Evolutionary conservation across 2,797 vertebrate genomes (phyloP).

Genomic region (Dendrocincla tyrannina): DNA sequence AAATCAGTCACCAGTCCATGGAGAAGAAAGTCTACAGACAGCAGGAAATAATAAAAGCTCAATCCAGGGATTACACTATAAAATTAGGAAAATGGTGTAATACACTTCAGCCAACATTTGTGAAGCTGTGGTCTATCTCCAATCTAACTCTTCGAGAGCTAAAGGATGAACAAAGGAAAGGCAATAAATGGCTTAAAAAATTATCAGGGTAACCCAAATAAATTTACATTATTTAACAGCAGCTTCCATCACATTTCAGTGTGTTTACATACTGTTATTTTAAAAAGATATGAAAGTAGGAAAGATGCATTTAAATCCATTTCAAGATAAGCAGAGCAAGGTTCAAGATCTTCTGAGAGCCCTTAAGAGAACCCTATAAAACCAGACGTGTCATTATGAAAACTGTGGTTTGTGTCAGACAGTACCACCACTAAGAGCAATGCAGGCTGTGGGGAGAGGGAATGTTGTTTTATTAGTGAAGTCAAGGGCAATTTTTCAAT

Average conservation of each 20-base stretch:
- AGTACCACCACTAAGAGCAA: neutral
- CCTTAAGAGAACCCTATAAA: neutral
- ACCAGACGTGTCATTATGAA: neutral
- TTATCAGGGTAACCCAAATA: neutral
- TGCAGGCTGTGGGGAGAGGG: neutral
- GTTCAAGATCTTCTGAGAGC: neutral
- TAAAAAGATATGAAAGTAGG: neutral
- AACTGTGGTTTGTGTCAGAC: neutral
- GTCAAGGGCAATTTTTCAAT: neutral
- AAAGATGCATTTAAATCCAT: neutral
- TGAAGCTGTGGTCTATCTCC: neutral
- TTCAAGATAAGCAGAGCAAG: neutral
- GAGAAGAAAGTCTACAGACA: neutral
- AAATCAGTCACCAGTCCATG: neutral
- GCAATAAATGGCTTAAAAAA: neutral
- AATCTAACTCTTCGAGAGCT: neutral
- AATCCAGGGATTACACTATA: neutral
- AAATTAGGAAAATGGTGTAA: neutral
- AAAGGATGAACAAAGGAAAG: neutral
- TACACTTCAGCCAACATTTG: neutral
- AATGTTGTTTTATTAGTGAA: neutral
- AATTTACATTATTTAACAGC: neutral
- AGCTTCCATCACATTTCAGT: neutral
- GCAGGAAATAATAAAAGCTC: neutral
- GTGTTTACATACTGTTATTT: neutral